A percentile compares a stretch with the other conserved stretches of the same genome.
Evolutionary conservation across 2,113 vertebrate genomes (phyloP).

Genomic region (Willisornis vidua): DNA sequence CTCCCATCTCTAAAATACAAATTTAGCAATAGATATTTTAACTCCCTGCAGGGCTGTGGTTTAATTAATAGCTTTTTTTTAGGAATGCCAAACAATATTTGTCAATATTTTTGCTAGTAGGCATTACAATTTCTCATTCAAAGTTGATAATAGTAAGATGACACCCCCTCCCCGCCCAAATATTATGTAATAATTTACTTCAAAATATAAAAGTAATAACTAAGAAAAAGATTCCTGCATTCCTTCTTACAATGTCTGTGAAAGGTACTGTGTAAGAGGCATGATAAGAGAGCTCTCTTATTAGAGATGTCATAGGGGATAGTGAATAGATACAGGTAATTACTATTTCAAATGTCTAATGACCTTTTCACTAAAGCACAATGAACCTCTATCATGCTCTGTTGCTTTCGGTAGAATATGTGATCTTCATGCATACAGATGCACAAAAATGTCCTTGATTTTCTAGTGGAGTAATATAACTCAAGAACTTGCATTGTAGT

Average conservation of each 20-base stretch:
- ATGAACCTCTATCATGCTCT: not conserved
- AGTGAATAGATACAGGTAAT: not conserved
- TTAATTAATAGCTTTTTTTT: not conserved
- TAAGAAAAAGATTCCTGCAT: not conserved
- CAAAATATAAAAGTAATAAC: not conserved
- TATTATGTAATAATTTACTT: not conserved
- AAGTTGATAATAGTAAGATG: not conserved
- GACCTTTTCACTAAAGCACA: conserved; percentile 14
- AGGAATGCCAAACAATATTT: not conserved
- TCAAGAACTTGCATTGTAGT: not conserved
- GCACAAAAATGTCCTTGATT: not conserved
- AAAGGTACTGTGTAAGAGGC: not conserved
- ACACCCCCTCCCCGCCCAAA: not conserved
- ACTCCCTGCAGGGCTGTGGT: not conserved
- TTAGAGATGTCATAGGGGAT: not conserved
- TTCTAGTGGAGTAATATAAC: not conserved
- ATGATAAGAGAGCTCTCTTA: not conserved
- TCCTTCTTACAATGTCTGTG: not conserved
- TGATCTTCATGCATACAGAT: not conserved
- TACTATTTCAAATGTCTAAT: conserved; percentile 12
- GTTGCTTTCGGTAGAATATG: not conserved
- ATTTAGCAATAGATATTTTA: not conserved
- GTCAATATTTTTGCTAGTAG: not conserved
- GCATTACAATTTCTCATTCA: not conserved
- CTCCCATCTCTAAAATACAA: not conserved